Evolutionary conservation across 23 tunicate species (phyloP).

Genomic region (Phallusia fumigata): DNA sequence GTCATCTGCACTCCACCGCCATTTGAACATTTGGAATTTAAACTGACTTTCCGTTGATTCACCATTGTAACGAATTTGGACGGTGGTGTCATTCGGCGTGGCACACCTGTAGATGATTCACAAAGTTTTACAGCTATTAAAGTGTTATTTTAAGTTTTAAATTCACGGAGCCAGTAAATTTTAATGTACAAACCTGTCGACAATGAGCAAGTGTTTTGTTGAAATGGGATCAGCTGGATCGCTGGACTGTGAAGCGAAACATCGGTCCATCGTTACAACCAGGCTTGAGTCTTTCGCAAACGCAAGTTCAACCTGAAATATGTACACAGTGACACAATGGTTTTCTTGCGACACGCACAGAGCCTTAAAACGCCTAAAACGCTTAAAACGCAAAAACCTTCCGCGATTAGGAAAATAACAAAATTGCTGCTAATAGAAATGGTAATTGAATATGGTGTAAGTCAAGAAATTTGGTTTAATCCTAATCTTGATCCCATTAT

Average conservation of each 20-base stretch:
- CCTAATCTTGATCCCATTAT: no score
- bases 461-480: no score
- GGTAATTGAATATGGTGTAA: no score
- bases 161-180: background rate
- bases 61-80: slow-evolving; percentile 67
- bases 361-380: no score
- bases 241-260: slow-evolving; percentile 92
- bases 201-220: slow-evolving; percentile 83
- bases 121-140: background rate
- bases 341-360: no score
- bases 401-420: no score
- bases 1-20: slow-evolving; percentile 94
- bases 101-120: slow-evolving; percentile 52
- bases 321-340: no score
- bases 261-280: slow-evolving; percentile 83
- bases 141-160: background rate
- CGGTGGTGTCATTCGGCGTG: slow-evolving; percentile 72
- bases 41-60: slow-evolving; percentile 55
- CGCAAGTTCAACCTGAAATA: slow-evolving; percentile 75
- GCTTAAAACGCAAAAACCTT: no score
- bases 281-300: slow-evolving; percentile 51
- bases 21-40: slow-evolving; percentile 95
- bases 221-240: slow-evolving; percentile 93
- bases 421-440: no score
- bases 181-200: slow-evolving; percentile 44